Evolutionary conservation across 1,140 invertebrate species (phyloP).

Genomic region (Pseudomyrmex flavicornis): DNA sequence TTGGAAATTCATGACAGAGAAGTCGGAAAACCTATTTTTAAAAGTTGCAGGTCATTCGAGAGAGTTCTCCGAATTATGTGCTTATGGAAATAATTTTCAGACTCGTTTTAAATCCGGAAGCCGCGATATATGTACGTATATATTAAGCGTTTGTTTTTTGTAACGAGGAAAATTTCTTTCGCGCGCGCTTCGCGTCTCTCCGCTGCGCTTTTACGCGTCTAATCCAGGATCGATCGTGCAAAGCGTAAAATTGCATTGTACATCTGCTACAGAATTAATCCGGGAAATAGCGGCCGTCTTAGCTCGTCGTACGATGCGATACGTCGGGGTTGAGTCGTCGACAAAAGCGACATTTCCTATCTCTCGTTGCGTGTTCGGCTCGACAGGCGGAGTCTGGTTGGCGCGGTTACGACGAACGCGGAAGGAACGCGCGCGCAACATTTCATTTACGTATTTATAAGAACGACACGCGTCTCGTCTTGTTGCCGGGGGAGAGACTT

Average conservation of each 20-base stretch:
- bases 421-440: background rate
- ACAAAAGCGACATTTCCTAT: slow-evolving; percentile 42
- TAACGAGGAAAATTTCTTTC: background rate
- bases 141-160: background rate
- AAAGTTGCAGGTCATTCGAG: slow-evolving; percentile 18
- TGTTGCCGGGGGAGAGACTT: background rate
- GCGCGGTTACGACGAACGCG: slow-evolving; percentile 12
- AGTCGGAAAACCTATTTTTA: slow-evolving; percentile 35
- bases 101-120: no score
- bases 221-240: slow-evolving; percentile 5
- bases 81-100: background rate
- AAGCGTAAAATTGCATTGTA: background rate
- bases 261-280: slow-evolving; percentile 38
- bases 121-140: background rate
- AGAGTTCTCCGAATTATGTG: background rate
- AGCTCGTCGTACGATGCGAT: background rate
- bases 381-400: slow-evolving; percentile 30
- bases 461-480: slow-evolving; percentile 26
- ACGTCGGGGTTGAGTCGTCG: background rate
- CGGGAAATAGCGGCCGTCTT: background rate
- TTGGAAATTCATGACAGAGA: slow-evolving; percentile 52
- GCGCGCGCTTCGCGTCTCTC: background rate
- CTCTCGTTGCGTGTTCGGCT: slow-evolving; percentile 30
- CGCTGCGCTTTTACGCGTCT: background rate
- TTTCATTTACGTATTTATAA: slow-evolving; percentile 57